Evolutionary conservation across 2,888 invertebrate species (phyloP), one percentile per base, ranked within the genome.

Genomic region (Patella caerulea): DNA sequence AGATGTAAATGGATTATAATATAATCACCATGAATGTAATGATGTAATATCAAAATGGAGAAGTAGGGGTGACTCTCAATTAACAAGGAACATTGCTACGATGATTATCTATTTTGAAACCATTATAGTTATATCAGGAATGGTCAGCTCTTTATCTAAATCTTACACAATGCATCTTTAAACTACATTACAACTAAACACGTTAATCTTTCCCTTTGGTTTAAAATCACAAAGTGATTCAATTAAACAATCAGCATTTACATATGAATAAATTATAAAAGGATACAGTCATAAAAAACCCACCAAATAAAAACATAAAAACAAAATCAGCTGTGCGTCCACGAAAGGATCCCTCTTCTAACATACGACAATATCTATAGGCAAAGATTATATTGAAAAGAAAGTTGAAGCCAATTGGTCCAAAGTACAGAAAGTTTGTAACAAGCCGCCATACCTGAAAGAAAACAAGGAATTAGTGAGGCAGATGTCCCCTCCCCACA

Each of bases 371-470:
- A 92, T 99, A 99, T 88, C 98, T 95, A 93, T 99, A 99, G 59
- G 98, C 99, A 92, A 99, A 99, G 92, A 99, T 97, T 95, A 99
- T 97, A 92, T 99, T 99, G 94, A 99, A 99, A 89, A 99, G 95
- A 92, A 99, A 99, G 92, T 98, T 98, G 93, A 99, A 99, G 55
- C 99, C 98, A 90, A 99, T 94, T 70, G 98, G 96, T 76, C 99
- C 99, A 93, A 99, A 99, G 91, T 98, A 99, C 75, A 99, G 94
- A 93, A 99, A 99, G 90, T 98, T 98, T 72, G 98, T 98, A 76
- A 99, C 92, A 83, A 99, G 93, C 89, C 99, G 94, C 98, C 99
- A 99, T 94, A 98, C 84, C 95, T 99, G 91, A 65, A 90, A 89
- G 9, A 45, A 45, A 45, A 45, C 34, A 45, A 45, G 34, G 7